Base-by-base conservation (phyloP, 2,888 invertebrate genomes). In the Portevinia maculata region DNA sequence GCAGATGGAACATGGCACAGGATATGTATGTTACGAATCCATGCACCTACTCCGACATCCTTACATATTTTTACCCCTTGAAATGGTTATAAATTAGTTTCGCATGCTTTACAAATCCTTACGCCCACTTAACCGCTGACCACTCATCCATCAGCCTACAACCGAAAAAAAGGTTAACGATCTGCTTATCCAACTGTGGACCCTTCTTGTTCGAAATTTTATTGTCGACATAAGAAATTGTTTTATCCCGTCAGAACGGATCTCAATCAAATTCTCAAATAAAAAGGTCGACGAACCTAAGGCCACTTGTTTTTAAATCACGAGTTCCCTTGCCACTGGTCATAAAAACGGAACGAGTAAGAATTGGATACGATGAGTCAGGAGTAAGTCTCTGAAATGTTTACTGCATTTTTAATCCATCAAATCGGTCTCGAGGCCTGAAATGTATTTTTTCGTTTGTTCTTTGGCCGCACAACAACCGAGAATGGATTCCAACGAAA, bases 401-500 rank as follows among this genome's bases (percentile, higher is more conserved):
- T 70, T 75, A 70, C 64, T 53, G 39, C 70, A 75, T 59, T 71
- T 64, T 60, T 59, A 83, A 83, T 83, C 76, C 76, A 83, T 83
- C 76, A 83, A 65, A 76, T 71, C 71, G 59, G 64, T 65, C 55
- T 76, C 59, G 53, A 60, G 65, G 53, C 59, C 60, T 57, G 19
- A 55, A 46, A 44, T 53, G 59, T 60, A 21, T 41, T 28, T 67
- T 44, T 24, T 24, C 19, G 19, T 9, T 32, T 53, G 8, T 30
- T 44, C 8, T 3, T 44, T 15, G 30, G 50, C 19, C 34, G 30
- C 8, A 55, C 9, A 24, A 34, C 34, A 41, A 13, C 59, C 28
- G 62, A 32, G 39, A 52, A 55, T 44, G 19, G 55, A 69, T 55
- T 64, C 60, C 32, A 52, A 50, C 60, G 30, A 74, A 4, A 15